A percentile compares a stretch with the other conserved stretches of the same genome.
Conservation (phyloP, 2,888 invertebrate species). For the Gerris lacustris region DNA sequence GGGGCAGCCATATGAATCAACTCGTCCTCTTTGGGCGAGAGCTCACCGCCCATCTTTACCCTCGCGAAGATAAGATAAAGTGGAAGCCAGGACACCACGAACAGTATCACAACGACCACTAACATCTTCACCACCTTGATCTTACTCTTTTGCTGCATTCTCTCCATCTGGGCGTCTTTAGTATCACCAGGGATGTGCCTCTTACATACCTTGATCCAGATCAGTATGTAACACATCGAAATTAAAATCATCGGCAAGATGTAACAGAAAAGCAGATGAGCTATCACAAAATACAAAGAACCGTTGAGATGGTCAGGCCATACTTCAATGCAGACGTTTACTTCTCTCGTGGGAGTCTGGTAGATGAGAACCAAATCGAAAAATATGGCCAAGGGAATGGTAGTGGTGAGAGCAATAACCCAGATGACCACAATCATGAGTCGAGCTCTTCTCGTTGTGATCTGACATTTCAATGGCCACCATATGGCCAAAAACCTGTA, state of each 20-base stretch:
- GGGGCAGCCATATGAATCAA: conserved; percentile 69
- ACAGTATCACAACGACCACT: conserved; percentile 81
- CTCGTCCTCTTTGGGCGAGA: conserved; percentile 66
- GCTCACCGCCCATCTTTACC: conserved; percentile 66
- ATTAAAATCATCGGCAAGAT: conserved; percentile 81
- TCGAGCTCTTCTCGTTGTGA: conserved; percentile 75
- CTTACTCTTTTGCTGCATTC: conserved; percentile 87
- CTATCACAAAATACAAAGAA: conserved; percentile 74
- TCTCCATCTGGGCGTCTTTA: conserved; percentile 80
- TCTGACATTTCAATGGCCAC: conserved; percentile 84
- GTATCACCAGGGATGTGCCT: conserved; percentile 81
- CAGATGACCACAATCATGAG: conserved; percentile 82
- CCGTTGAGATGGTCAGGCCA: conserved; percentile 78
- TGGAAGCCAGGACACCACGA: conserved; percentile 86
- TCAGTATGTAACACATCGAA: conserved; percentile 80
- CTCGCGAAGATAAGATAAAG: conserved; percentile 79
- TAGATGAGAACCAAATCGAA: conserved; percentile 68
- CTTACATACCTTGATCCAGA: conserved; percentile 72
- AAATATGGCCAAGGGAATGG: conserved; percentile 82
- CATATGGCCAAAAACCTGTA: conserved; percentile 90
- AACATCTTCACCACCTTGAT: conserved; percentile 92
- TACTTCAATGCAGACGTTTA: conserved; percentile 40
- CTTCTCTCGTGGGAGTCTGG: conserved; percentile 55
- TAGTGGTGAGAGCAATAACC: conserved; percentile 71
- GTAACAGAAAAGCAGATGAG: conserved; percentile 80